Evolutionary conservation across 23 tunicate genomes (phyloP), one percentile per base, ranked within the genome.

Genomic region (Trididemnum clinides): DNA sequence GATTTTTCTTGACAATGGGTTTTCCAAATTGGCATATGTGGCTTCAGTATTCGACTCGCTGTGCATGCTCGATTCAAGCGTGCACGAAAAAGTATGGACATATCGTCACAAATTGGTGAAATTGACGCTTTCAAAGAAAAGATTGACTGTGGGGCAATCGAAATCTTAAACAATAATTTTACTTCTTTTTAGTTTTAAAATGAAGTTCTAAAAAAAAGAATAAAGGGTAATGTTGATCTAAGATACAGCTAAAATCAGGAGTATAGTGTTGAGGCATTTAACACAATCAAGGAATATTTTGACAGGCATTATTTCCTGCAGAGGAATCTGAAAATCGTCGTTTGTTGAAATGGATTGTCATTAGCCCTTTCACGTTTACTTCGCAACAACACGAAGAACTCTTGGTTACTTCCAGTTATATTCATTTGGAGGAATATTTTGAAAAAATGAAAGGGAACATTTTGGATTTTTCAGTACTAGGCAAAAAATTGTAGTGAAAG

Each of bases 31-130:
- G n/a, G n/a, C n/a, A n/a, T n/a, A n/a, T n/a, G n/a, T n/a, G n/a
- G n/a, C n/a, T 75, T 75, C 69, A 36, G 36, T 37, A 75, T 75
- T 75, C 30, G 81, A 75, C 36, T 21, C 36, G 81, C 21, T 75
- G 59, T 75, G 50, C 81, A 75, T 58, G 81, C 81, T 75, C 66
- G 36, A 75, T 39, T 34, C 81, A 21, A 75, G 81, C 2, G 58
- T 75, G 34, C 81, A 75, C 3, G 81, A 58, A 27, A 75, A 18
- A 75, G 39, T 57, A 22, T 75, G 4, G 30, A 75, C 27, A 20
- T 75, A 75, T 75, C 36, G 34, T 71, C 81, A 10, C 66, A 2
- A 75, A 19, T 75, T 37, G 58, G 18, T 7, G 36, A 75, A 34
- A 75, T 75, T 75, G 81, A 75, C 3, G 81, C 66, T 3, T 75